Conservation (phyloP, 2,113 vertebrate species). For the Pituophis catenifer region DNA sequence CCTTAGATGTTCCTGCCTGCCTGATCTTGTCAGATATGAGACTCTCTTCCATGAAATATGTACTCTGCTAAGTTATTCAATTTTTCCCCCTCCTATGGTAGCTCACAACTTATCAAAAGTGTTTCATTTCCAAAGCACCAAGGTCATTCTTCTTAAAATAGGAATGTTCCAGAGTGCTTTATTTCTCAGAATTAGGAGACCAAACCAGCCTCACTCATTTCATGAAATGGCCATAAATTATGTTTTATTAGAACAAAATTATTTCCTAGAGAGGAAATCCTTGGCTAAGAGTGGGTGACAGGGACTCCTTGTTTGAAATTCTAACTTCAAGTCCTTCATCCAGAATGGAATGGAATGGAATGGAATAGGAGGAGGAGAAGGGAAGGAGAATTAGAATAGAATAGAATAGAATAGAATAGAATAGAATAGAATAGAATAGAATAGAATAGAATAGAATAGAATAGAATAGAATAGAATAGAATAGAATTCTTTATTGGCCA, state of each 20-base stretch:
- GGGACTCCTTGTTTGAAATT: background rate
- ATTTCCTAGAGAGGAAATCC: background rate
- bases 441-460: too few species aligned
- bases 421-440: too few species aligned
- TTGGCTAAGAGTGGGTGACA: background rate
- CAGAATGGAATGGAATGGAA: too few species aligned
- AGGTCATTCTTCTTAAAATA: background rate
- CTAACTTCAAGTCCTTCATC: background rate
- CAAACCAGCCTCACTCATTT: background rate
- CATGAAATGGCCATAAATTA: background rate
- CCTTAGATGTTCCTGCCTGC: conserved; percentile 25
- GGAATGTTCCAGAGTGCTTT: background rate
- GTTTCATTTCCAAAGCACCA: background rate
- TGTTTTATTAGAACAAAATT: background rate
- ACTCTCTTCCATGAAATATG: background rate
- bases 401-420: too few species aligned
- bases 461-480: too few species aligned
- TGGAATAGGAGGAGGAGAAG: too few species aligned
- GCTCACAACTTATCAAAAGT: background rate
- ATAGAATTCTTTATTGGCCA: too few species aligned
- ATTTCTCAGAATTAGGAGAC: background rate
- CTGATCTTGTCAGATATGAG: conserved; percentile 2
- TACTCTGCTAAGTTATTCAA: background rate
- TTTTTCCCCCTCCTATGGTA: background rate
- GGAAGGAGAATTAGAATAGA: too few species aligned